Base-by-base conservation (phyloP, 2,797 vertebrate species). In the Serranus cabrilla region DNA sequence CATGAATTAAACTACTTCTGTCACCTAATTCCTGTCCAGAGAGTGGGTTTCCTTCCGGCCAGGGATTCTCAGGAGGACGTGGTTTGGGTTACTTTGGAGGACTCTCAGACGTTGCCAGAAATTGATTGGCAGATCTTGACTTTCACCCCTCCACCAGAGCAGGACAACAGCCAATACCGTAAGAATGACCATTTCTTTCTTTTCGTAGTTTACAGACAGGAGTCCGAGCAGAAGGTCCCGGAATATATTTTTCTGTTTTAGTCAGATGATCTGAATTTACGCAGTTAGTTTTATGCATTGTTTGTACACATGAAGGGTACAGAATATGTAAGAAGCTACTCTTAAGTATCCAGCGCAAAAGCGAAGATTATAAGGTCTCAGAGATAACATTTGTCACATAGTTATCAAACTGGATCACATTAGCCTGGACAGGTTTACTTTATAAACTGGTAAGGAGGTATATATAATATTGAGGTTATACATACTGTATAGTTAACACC, bases 51-150 rank as follows among this genome's bases (percentile, higher is more conserved):
- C 83, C 94, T 98, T 81, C 97, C 96, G 0, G 18, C 89, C 2
- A 84, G 90, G 0, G 96, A 96, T 54, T 94, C 79, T 40, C 93
- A 96, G 62, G 92, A 94, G 7, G 89, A 94, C 2, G 87, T 95
- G 6, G 81, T 20, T 1, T 99, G 98, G 98, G 93, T 99, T 66
- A 96, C 95, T 62, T 94, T 99, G 89, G 97, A 99, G 81, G 95
- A 97, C 0, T 86, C 95, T 0, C 86, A 94, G 61, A 60, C 68
- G 0, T 88, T 98, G 72, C 85, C 93, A 0, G 95, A 95, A 74
- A 96, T 99, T 75, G 93, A 89, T 61, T 99, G 98, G 98, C 67
- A 91, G 82, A 93, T 97, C 76, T 89, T 91, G 76, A 95, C 88
- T 63, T 95, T 99, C 59, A 95, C 77, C 65, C 97, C 97, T n/a